phyloP scores from a whole-genome alignment of 2,113 vertebrate species.

The Eonycteris spelaea region DNA sequence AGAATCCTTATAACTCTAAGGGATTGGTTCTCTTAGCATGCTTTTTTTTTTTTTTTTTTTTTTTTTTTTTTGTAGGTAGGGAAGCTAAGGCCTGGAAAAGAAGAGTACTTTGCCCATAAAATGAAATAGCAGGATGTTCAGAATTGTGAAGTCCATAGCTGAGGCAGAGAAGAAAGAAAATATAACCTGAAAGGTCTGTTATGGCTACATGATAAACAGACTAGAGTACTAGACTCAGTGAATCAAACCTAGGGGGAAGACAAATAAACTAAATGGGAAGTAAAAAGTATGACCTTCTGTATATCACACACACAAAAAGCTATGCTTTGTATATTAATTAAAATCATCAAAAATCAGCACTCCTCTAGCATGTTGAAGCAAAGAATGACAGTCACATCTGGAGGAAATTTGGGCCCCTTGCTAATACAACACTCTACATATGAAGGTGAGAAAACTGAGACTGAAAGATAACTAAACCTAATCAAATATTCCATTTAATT shows the following conservation, averaged over 20 bases:
- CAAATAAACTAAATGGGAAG: background rate
- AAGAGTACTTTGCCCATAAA: background rate
- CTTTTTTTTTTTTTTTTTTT: background rate
- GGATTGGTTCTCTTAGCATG: background rate
- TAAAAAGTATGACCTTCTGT: background rate
- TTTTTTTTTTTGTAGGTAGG: background rate
- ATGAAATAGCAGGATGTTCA: background rate
- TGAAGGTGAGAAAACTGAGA: background rate
- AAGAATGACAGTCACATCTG: background rate
- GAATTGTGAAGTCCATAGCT: background rate
- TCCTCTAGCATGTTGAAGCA: background rate
- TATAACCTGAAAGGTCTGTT: background rate
- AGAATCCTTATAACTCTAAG: background rate
- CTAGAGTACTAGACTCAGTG: background rate
- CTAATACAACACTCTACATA: background rate
- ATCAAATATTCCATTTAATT: background rate
- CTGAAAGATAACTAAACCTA: background rate
- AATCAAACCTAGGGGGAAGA: background rate
- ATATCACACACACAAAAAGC: background rate
- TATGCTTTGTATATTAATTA: background rate
- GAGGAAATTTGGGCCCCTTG: background rate
- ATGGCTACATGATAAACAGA: background rate
- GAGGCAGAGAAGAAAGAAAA: background rate
- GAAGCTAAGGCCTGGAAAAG: background rate
- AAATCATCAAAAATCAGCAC: background rate